phyloP scores from a whole-genome alignment of 2,797 vertebrate species.

The Coendou prehensilis region DNA sequence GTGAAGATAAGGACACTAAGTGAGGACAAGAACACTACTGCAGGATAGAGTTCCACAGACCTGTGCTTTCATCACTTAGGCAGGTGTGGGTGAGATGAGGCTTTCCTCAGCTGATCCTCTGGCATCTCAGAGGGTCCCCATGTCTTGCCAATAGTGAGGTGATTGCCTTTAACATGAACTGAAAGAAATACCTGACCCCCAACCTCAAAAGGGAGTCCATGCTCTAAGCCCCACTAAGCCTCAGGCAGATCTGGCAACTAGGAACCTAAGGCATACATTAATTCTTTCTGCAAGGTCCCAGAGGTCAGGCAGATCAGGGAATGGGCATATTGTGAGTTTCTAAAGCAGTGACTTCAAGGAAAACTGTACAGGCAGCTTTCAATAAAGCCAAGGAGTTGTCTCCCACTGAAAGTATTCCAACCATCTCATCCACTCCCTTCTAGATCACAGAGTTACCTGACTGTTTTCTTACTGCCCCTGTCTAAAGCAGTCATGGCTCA shows the following conservation, averaged over 20 bases:
- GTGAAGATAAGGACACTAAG: neutral
- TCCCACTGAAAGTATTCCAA: neutral
- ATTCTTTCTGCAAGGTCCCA: neutral
- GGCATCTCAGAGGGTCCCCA: neutral
- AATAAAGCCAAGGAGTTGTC: neutral
- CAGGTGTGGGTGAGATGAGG: neutral
- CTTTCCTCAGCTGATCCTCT: neutral
- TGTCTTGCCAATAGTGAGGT: neutral
- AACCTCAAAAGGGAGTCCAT: neutral
- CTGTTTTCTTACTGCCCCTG: neutral
- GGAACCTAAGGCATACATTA: neutral
- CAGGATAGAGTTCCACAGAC: neutral
- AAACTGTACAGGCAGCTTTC: neutral
- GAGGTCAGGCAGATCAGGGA: neutral
- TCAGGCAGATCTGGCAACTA: neutral
- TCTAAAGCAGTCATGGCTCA: conserved; percentile 46
- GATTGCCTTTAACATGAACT: conserved; percentile 2
- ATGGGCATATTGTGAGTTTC: neutral
- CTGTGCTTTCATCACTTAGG: neutral
- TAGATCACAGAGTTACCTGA: neutral
- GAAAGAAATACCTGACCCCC: neutral
- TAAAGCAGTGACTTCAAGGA: neutral
- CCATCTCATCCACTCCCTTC: neutral
- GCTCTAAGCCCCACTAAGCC: neutral
- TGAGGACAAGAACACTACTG: neutral